Conservation (phyloP, 2,888 invertebrate genomes). For the Phalangium opilio region DNA sequence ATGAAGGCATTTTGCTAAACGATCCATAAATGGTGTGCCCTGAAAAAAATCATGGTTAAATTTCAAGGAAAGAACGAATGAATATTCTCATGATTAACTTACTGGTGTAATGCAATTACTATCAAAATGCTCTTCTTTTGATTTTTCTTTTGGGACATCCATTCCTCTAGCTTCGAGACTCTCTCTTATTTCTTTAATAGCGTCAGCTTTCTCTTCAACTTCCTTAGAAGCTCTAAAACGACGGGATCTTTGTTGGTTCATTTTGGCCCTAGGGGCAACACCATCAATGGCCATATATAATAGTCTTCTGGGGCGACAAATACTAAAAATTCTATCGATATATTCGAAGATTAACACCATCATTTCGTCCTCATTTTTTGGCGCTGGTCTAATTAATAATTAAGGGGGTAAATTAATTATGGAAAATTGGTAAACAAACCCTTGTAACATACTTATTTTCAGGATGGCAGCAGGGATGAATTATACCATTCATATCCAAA, state of each 20-base stretch:
- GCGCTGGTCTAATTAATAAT: constrained; percentile 52
- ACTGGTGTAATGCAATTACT: constrained; percentile 97
- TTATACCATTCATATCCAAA: constrained; percentile 99
- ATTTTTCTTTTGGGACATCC: constrained; percentile 65
- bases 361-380: constrained; percentile 99
- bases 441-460: constrained; percentile 55
- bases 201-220: constrained; percentile 67
- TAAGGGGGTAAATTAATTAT: not conserved
- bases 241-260: constrained; percentile 97
- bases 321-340: constrained; percentile 83
- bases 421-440: constrained; percentile 5
- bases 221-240: constrained; percentile 95
- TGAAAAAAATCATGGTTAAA: constrained; percentile 22
- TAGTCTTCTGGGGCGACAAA: constrained; percentile 78
- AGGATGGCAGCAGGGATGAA: constrained; percentile 98
- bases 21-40: constrained; percentile 96
- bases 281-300: constrained; percentile 99
- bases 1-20: constrained; percentile 53
- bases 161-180: constrained; percentile 39
- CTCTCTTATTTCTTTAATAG: constrained; percentile 61
- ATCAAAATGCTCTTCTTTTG: constrained; percentile 87
- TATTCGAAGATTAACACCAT: constrained; percentile 98
- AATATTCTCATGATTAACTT: constrained; percentile 20
- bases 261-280: constrained; percentile 95
- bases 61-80: too few species aligned